Evolutionary conservation across 2,888 invertebrate genomes (phyloP).

Genomic region (Limnephilus rhombicus): DNA sequence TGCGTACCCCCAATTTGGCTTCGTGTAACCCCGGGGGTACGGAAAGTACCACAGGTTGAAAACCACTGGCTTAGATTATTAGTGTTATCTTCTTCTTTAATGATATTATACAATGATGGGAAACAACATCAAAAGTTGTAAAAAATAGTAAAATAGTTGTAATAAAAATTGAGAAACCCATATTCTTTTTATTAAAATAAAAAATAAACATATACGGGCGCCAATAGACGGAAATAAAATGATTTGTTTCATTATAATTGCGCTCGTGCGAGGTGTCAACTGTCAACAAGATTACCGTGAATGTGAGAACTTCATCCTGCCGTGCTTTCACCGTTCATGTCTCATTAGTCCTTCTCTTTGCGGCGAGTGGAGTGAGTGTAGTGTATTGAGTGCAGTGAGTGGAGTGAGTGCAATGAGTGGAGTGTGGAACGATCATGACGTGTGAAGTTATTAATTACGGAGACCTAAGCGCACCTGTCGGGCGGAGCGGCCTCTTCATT

Average conservation of each 20-base stretch:
- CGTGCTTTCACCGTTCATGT: background rate
- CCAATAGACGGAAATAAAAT: background rate
- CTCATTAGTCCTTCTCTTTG: background rate
- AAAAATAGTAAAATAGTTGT: too few species aligned
- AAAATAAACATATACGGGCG: too few species aligned
- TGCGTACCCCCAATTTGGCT: too few species aligned
- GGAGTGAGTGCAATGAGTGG: background rate
- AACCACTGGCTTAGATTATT: too few species aligned
- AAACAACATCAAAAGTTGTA: too few species aligned
- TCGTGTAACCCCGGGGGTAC: too few species aligned
- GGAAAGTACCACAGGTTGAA: too few species aligned
- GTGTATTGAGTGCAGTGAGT: background rate
- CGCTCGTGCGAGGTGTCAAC: background rate
- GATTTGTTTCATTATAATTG: background rate
- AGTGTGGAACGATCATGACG: slow-evolving; percentile 50
- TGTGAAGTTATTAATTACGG: slow-evolving; percentile 63
- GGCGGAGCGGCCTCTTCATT: slow-evolving; percentile 46
- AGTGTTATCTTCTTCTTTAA: too few species aligned
- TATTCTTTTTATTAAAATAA: too few species aligned
- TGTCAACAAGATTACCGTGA: background rate
- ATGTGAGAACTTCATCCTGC: background rate
- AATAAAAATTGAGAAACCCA: too few species aligned
- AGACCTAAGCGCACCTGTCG: slow-evolving; percentile 49
- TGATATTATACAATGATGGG: too few species aligned
- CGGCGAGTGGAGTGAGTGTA: background rate